These are phyloP conservation scores for Centrocercus urophasianus DNA, from an alignment of 2,113 vertebrate species.

Conservation along the genomic window DNA sequence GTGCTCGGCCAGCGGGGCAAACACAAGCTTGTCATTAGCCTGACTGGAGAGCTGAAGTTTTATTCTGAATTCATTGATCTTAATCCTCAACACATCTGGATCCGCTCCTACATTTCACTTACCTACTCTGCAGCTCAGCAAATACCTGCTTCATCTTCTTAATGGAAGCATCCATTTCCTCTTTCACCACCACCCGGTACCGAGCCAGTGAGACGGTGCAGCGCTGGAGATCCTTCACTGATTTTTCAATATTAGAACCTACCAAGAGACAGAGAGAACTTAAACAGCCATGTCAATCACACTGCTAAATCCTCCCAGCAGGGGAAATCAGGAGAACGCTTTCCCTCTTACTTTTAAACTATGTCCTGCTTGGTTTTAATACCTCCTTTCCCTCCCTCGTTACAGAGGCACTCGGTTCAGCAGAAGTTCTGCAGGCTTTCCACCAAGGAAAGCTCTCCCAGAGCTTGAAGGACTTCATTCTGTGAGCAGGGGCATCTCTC, in stretches of 20 bases:
- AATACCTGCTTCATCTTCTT: constrained; percentile 96
- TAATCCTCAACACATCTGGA: background rate
- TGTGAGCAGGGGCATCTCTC: background rate
- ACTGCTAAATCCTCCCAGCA: background rate
- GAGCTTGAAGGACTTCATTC: background rate
- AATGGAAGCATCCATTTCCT: constrained; percentile 95
- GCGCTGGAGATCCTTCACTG: constrained; percentile 94
- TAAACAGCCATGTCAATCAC: background rate
- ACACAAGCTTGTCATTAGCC: too few species aligned
- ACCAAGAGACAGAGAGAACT: background rate
- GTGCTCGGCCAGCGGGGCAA: rapidly evolving
- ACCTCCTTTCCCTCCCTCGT: background rate
- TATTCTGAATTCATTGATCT: background rate
- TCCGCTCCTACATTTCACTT: background rate
- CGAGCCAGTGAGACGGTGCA: constrained; percentile 93
- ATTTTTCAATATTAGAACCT: constrained; percentile 95
- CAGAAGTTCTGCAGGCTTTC: background rate
- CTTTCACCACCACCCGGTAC: constrained; percentile 93
- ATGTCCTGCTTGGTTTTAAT: background rate
- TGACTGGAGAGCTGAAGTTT: background rate
- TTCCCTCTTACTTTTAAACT: background rate
- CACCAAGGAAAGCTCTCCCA: background rate
- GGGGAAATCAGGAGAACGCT: background rate
- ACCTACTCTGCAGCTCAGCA: constrained; percentile 94
- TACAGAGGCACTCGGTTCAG: background rate